These are phyloP conservation scores for Sarcoramphus papa DNA, from an alignment of 2,797 vertebrate genomes.

Conservation along the genomic window DNA sequence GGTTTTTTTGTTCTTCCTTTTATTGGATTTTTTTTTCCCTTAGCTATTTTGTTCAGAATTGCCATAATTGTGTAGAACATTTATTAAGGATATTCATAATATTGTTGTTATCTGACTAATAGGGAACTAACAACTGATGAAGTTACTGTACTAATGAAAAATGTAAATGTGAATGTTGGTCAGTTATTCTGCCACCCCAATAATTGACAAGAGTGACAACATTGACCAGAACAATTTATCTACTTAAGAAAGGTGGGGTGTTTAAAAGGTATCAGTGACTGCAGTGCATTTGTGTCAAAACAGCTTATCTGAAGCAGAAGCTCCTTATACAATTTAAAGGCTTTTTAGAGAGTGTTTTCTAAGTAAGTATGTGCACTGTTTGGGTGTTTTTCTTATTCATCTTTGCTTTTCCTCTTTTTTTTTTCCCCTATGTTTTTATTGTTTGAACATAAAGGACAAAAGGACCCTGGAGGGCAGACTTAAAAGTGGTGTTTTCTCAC, in stretches of 20 bases:
- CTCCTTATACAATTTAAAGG: neutral
- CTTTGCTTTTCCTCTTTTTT: neutral
- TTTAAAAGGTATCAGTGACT: neutral
- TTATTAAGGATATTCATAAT: neutral
- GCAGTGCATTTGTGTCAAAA: neutral
- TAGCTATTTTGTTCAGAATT: neutral
- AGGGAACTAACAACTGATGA: neutral
- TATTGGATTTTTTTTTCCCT: neutral
- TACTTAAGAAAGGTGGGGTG: neutral
- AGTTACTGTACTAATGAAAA: neutral
- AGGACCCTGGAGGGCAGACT: neutral
- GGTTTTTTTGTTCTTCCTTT: neutral
- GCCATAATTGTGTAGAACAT: neutral
- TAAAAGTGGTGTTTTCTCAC: constrained; percentile 48
- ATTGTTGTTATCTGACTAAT: neutral
- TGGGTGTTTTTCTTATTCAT: neutral
- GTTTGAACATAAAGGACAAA: constrained; percentile 31
- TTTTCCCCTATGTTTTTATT: neutral
- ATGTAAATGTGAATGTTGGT: neutral
- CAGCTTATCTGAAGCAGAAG: neutral
- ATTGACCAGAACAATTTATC: neutral
- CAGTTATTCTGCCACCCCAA: constrained; percentile 21
- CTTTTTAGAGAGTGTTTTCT: neutral
- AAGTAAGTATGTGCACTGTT: neutral
- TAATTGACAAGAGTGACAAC: neutral